Percentiles rank a stretch among this genome's conserved stretches.
Evolutionary conservation across 1,140 invertebrate genomes (phyloP).

Genomic region (Brachionus koreanus): DNA sequence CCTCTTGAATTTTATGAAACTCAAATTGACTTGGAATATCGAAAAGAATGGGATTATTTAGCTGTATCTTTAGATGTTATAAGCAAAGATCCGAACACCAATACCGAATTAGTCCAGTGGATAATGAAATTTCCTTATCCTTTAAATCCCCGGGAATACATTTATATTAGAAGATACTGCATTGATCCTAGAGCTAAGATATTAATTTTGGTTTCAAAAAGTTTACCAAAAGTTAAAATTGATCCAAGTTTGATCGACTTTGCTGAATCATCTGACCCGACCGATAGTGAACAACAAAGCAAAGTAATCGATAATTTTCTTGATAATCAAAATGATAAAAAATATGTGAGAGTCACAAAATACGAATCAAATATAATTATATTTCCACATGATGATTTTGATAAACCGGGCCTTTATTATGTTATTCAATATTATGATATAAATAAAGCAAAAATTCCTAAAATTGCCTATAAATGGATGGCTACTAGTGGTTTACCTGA

Average conservation of each 20-base stretch:
- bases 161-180: conserved; percentile 17
- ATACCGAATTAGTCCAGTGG: conserved; percentile 26
- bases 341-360: conserved; percentile 23
- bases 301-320: not conserved
- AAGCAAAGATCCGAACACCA: not conserved
- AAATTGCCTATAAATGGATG: conserved; percentile 44
- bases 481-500: conserved; percentile 28
- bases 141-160: not conserved
- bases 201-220: conserved; percentile 31
- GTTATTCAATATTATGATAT: conserved; percentile 43
- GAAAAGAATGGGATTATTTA: conserved; percentile 41
- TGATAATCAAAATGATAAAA: not conserved
- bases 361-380: conserved; percentile 41
- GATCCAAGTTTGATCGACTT: not conserved
- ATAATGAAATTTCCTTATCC: conserved; percentile 42
- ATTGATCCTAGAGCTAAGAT: not conserved
- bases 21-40: conserved; percentile 41
- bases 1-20: conserved; percentile 21
- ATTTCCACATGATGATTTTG: conserved; percentile 23
- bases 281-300: not conserved
- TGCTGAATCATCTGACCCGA: not conserved
- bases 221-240: not conserved
- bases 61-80: not conserved
- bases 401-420: conserved; percentile 29
- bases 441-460: conserved; percentile 41